Evolutionary conservation across 2,888 invertebrate species (phyloP).

Genomic region (Plagiodera versicolora): DNA sequence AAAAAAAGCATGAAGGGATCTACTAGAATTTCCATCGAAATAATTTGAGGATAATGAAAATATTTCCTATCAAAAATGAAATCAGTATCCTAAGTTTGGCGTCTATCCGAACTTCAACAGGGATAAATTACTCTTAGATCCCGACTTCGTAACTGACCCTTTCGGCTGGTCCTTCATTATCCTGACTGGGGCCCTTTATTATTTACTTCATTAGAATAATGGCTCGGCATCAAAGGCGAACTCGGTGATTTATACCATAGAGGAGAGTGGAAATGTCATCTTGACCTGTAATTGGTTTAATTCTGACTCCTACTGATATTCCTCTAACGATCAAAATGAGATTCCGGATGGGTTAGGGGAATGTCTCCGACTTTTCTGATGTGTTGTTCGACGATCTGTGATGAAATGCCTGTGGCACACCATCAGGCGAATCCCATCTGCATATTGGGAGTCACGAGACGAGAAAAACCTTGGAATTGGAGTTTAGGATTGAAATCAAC

Average conservation of each 20-base stretch:
- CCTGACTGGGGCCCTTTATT: slow-evolving; percentile 35
- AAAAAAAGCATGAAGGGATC: too few species aligned
- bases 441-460: slow-evolving; percentile 13
- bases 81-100: too few species aligned
- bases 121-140: slow-evolving; percentile 38
- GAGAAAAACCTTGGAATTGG: not conserved
- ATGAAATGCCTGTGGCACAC: slow-evolving; percentile 22
- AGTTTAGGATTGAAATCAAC: not conserved
- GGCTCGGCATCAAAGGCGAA: slow-evolving; percentile 26
- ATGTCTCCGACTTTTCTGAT: slow-evolving; percentile 25
- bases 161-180: slow-evolving; percentile 39
- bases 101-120: too few species aligned
- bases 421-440: slow-evolving; percentile 20
- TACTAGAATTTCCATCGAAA: too few species aligned
- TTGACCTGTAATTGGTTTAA: slow-evolving; percentile 23
- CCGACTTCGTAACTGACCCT: slow-evolving; percentile 36
- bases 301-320: slow-evolving; percentile 29
- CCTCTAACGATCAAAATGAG: slow-evolving; percentile 25
- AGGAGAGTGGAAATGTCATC: slow-evolving; percentile 25
- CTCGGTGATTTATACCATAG: slow-evolving; percentile 12
- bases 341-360: slow-evolving; percentile 22
- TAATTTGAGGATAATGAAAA: too few species aligned
- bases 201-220: slow-evolving; percentile 39
- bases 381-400: slow-evolving; percentile 23
- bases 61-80: too few species aligned